Percentiles rank a stretch among this genome's conserved stretches.
Conservation (phyloP, 2,113 vertebrate species). For the Lutjanus erythropterus region DNA sequence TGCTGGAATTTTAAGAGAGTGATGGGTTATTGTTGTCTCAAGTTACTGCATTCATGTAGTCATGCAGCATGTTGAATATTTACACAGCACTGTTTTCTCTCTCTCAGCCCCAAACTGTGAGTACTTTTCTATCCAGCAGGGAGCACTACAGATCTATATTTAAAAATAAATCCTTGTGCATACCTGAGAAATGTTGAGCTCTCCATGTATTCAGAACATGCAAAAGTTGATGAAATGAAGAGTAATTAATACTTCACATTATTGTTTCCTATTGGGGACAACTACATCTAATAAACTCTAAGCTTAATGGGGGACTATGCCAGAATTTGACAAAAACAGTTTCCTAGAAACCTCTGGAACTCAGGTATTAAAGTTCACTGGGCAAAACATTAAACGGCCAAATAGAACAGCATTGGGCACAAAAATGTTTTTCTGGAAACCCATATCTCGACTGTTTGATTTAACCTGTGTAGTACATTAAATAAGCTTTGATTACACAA, state of each 20-base stretch:
- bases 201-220: neutral
- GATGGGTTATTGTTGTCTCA: neutral
- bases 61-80: neutral
- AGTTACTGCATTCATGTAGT: neutral
- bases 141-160: slow-evolving; percentile 1
- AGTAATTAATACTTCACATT: neutral
- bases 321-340: neutral
- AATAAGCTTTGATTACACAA: neutral
- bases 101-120: neutral
- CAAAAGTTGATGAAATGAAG: neutral
- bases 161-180: neutral
- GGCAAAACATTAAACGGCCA: neutral
- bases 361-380: neutral
- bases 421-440: neutral
- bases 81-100: neutral
- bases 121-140: slow-evolving; percentile 37
- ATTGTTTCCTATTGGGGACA: neutral
- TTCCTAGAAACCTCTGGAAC: neutral
- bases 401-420: neutral
- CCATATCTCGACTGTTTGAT: neutral
- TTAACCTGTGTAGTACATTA: neutral
- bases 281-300: neutral
- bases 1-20: neutral
- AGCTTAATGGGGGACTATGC: neutral
- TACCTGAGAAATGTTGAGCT: neutral